These are phyloP conservation scores for Palythoa grandis DNA, from an alignment of 92 coral and sea anemone species.

Conservation along the genomic window DNA sequence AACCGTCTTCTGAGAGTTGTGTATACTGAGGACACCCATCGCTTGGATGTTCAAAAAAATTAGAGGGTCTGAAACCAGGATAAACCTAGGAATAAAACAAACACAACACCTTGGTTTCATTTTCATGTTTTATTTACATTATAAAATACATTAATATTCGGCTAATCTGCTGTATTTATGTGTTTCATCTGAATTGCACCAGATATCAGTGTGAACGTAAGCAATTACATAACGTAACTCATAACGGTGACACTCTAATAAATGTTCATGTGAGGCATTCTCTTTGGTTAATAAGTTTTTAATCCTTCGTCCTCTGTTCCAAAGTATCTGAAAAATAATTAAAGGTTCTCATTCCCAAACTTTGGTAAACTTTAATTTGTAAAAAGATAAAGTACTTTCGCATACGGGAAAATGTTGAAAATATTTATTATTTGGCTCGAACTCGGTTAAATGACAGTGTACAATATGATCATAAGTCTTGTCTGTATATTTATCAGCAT, in stretches of 20 bases:
- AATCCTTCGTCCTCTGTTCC: background rate
- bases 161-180: background rate
- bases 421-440: background rate
- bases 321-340: background rate
- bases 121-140: slow-evolving; percentile 1
- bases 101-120: background rate
- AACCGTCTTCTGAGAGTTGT: background rate
- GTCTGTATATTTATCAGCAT: background rate
- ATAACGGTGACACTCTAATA: background rate
- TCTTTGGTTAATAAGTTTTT: slow-evolving; percentile 1
- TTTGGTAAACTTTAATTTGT: background rate
- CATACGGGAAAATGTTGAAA: background rate
- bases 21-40: background rate
- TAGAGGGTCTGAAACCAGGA: slow-evolving; percentile 4
- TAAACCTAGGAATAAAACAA: slow-evolving; percentile 1
- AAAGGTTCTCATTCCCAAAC: background rate
- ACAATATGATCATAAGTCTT: background rate
- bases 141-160: background rate
- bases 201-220: background rate
- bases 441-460: background rate
- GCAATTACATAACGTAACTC: background rate
- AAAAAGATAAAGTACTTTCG: background rate
- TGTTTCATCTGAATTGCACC: background rate
- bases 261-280: slow-evolving; percentile 1
- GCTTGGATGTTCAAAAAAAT: background rate